Evolutionary conservation across 2,797 vertebrate species (phyloP).

Genomic region (Oreonectes daqikongensis): DNA sequence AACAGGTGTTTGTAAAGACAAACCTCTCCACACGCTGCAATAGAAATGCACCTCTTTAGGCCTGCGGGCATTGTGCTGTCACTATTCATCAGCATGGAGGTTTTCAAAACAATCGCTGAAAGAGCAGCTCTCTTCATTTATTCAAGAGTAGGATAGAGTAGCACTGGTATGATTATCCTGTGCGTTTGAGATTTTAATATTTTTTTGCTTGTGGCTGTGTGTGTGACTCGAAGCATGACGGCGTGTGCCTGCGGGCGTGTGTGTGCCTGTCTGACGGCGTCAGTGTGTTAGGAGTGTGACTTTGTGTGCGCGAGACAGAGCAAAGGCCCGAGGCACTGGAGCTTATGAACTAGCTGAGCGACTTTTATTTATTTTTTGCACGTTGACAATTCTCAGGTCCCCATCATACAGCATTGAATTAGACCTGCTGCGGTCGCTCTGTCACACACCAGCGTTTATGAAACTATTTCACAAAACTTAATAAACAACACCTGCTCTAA

Average conservation of each 20-base stretch:
- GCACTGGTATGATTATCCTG: background rate
- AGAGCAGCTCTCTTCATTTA: constrained; percentile 1
- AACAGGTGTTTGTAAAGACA: constrained; percentile 69
- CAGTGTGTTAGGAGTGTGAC: constrained; percentile 41
- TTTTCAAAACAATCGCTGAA: constrained; percentile 24
- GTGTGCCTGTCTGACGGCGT: constrained; percentile 31
- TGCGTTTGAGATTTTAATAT: background rate
- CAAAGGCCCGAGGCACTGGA: constrained; percentile 18
- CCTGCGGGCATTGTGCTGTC: constrained; percentile 21
- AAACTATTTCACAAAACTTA: background rate
- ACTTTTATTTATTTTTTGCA: constrained; percentile 7
- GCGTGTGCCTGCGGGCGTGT: constrained; percentile 45
- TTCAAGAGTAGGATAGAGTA: background rate
- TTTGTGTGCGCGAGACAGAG: constrained; percentile 15
- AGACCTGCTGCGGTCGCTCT: constrained; percentile 25
- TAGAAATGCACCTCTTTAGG: constrained; percentile 1
- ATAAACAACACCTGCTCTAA: too few relatives aligned
- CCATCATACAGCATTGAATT: background rate
- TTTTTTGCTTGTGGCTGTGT: constrained; percentile 17
- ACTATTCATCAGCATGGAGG: background rate
- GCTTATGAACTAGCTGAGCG: constrained; percentile 36
- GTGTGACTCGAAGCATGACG: constrained; percentile 39
- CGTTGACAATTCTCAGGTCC: background rate
- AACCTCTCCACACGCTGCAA: constrained; percentile 34
- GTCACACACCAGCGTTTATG: constrained; percentile 18